Evolutionary conservation across 2,113 vertebrate genomes (phyloP).

Genomic region (Crotalus viridis): DNA sequence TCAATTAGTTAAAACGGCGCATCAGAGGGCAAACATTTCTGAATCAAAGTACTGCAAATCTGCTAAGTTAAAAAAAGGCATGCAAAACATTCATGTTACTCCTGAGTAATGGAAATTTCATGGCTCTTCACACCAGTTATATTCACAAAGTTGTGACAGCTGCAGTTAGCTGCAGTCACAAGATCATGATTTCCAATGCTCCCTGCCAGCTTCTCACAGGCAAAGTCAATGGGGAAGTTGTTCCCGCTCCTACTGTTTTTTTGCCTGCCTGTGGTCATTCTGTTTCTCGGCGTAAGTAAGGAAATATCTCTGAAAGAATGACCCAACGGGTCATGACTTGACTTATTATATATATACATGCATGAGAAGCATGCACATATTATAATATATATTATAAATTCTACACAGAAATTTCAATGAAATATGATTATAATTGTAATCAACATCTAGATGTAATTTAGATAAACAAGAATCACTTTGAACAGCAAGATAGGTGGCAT

Average conservation of each 20-base stretch:
- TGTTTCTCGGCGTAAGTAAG: neutral
- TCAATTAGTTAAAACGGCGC: neutral
- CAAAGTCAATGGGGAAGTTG: neutral
- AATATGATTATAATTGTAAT: neutral
- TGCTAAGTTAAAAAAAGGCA: neutral
- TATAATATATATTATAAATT: neutral
- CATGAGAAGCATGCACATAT: neutral
- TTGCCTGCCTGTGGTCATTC: neutral
- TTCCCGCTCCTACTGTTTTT: neutral
- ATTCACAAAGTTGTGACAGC: neutral
- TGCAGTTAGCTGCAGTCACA: neutral
- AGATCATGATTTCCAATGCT: neutral
- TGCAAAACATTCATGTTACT: neutral
- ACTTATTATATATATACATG: neutral
- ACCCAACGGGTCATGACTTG: neutral
- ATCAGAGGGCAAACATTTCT: neutral
- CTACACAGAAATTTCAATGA: neutral
- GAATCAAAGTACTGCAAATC: neutral
- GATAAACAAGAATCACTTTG: neutral
- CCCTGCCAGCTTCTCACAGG: neutral
- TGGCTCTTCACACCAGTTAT: neutral
- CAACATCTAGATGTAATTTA: neutral
- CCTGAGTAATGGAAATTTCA: neutral
- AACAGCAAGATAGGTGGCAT: neutral
- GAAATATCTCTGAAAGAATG: neutral